phyloP scores from a whole-genome alignment of 2,888 invertebrate genomes.

The Prosapia bicincta region DNA sequence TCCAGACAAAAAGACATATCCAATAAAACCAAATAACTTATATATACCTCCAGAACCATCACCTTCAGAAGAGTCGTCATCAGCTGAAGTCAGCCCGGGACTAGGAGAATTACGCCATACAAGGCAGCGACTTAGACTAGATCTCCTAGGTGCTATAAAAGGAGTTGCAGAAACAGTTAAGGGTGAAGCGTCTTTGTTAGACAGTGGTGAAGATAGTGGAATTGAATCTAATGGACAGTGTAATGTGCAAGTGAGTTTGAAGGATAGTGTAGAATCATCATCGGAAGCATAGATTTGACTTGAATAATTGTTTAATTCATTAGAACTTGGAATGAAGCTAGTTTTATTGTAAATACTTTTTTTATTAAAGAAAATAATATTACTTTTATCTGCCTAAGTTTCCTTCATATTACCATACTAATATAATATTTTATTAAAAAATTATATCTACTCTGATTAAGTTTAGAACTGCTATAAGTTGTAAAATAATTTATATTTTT shows the following conservation, averaged over 20 bases:
- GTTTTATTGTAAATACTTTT: neutral
- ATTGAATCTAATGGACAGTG: neutral
- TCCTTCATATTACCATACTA: too few relatives aligned
- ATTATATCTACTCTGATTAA: too few relatives aligned
- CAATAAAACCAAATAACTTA: neutral
- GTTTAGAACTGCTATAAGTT: too few relatives aligned
- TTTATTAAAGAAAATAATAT: too few relatives aligned
- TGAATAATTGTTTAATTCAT: neutral
- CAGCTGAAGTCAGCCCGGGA: conserved; percentile 42
- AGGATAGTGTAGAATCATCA: neutral
- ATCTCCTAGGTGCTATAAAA: conserved; percentile 46
- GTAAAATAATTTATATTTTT: too few relatives aligned
- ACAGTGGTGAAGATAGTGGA: conserved; percentile 47
- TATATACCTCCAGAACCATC: conserved; percentile 6
- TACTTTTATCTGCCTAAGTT: too few relatives aligned
- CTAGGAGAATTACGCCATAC: conserved; percentile 71
- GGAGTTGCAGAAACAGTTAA: conserved; percentile 38
- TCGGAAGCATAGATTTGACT: neutral
- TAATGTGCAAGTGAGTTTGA: neutral
- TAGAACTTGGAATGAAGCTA: neutral
- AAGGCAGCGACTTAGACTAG: conserved; percentile 65
- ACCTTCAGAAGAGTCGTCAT: conserved; percentile 40
- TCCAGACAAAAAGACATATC: neutral
- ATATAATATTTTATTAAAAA: too few relatives aligned
- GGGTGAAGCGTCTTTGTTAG: conserved; percentile 59